Base-by-base conservation (phyloP, 2,797 vertebrate species). In the Gila robusta region DNA sequence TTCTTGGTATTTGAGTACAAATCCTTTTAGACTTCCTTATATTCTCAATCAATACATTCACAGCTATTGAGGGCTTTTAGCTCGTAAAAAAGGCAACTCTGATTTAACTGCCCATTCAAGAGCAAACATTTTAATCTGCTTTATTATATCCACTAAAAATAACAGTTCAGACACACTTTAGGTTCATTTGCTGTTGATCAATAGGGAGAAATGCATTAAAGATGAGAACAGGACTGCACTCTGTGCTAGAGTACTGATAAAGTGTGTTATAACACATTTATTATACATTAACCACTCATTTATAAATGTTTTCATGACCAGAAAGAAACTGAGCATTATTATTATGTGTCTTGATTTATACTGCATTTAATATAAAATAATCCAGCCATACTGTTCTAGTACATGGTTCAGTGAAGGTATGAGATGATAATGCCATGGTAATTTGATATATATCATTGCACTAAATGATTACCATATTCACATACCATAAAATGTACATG, bases 21-120 rank as follows among this genome's bases (percentile, higher is more conserved):
- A 83, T 81, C 84, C 85, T 79, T 71, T 81, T 59, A 86, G 39
- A 19, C 54, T 62, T 41, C 35, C 41, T 44, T 32, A 49, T 73
- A 41, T 69, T 72, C 39, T 35, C 79, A 82, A 87, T 96, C 95
- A 91, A 96, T 96, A 92, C 86, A 87, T 92, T 94, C 89, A 88
- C 94, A 91, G 89, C 84, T 47, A 6, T 89, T 70, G 32, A 66
- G 82, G 39, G 84, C 92, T 89, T 91, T 91, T 81, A 89, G 6
- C 83, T 88, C 78, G 44, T 85, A 91, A 91, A 92, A 21, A 79
- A 32, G 19, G 39, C 78, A 80, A 39, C 69, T 56, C 81, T 37
- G 82, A 59, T 86, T 83, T 81, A 89, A 89, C 81, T 56, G 83
- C 89, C 72, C 44, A 87, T 84, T 79, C 70, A 80, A 72, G 76